Evolutionary conservation across 2,113 vertebrate genomes (phyloP).

Genomic region (Alectura lathami): DNA sequence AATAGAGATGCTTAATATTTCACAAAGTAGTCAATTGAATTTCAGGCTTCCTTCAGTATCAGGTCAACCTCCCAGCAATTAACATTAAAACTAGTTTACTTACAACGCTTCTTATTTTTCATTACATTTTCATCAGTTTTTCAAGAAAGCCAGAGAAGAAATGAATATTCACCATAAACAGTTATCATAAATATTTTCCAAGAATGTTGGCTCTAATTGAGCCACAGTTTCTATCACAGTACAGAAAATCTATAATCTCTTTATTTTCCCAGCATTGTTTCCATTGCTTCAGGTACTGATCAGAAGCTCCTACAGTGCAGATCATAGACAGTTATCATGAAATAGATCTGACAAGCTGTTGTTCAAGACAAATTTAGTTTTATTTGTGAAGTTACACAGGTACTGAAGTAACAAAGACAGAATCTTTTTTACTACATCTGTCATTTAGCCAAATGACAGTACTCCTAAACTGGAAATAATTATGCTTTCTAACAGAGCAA

Average conservation of each 20-base stretch:
- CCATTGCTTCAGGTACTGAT: background rate
- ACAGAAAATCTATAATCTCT: background rate
- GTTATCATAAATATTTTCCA: background rate
- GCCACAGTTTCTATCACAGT: background rate
- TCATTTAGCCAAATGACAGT: background rate
- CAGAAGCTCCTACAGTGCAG: background rate
- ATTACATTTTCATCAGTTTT: background rate
- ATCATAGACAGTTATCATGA: background rate
- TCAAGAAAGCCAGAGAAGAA: background rate
- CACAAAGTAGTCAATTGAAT: background rate
- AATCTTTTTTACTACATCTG: background rate
- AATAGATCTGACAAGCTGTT: background rate
- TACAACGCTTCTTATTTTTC: background rate
- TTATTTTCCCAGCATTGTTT: background rate
- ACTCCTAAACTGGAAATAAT: background rate
- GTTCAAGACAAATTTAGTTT: background rate
- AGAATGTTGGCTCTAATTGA: background rate
- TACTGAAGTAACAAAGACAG: background rate
- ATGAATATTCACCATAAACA: background rate
- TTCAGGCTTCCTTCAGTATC: background rate
- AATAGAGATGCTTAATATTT: background rate
- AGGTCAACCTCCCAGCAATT: background rate
- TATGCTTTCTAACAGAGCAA: background rate
- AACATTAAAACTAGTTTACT: background rate
- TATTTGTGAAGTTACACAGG: background rate